These are phyloP conservation scores for Fragum sueziense DNA, from an alignment of 2,888 invertebrate species.

Conservation along the genomic window DNA sequence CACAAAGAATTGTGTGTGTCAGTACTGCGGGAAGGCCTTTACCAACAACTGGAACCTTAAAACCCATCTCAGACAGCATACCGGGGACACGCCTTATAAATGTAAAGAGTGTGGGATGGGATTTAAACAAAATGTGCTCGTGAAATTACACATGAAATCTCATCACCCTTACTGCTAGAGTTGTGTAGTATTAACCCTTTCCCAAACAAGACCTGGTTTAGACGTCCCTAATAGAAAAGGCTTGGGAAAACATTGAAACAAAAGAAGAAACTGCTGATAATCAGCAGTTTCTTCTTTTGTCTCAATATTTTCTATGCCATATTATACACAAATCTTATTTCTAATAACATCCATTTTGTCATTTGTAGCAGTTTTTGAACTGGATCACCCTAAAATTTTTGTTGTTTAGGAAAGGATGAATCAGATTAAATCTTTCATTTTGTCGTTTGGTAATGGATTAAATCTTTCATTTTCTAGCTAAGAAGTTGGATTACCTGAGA, in stretches of 20 bases:
- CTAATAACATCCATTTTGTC: too few species aligned
- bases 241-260: not conserved
- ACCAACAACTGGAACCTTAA: conserved; percentile 55
- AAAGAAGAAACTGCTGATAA: not conserved
- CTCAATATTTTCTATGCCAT: too few species aligned
- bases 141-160: conserved; percentile 47
- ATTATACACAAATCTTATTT: too few species aligned
- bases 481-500: conserved; percentile 43
- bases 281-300: too few species aligned
- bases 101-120: conserved; percentile 47
- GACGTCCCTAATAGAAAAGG: too few species aligned
- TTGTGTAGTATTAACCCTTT: not conserved
- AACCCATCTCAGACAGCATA: conserved; percentile 53
- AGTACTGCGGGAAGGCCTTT: conserved; percentile 51
- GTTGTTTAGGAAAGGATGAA: too few species aligned
- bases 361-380: too few species aligned
- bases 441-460: too few species aligned
- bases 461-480: too few species aligned
- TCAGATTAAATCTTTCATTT: too few species aligned
- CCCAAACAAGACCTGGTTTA: too few species aligned
- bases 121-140: conserved; percentile 57
- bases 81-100: conserved; percentile 47
- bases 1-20: conserved; percentile 34
- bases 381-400: too few species aligned
- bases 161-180: conserved; percentile 33